Evolutionary conservation across 2,888 invertebrate species (phyloP).

Genomic region (Sussaba pulchella): DNA sequence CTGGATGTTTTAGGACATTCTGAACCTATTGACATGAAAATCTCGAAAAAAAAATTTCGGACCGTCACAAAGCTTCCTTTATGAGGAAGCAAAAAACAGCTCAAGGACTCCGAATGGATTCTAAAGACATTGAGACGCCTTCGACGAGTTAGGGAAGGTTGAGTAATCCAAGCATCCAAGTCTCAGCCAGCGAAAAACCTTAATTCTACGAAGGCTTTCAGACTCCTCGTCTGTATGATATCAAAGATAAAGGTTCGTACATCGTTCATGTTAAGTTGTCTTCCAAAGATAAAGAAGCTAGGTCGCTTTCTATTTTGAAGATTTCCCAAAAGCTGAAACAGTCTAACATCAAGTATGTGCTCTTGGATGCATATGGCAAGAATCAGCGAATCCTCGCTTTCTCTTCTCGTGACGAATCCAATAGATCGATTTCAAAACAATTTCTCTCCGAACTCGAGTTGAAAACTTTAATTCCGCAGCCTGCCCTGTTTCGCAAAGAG

Average conservation of each 20-base stretch:
- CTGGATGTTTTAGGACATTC: too few relatives aligned
- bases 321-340: conserved; percentile 23
- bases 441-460: conserved; percentile 11
- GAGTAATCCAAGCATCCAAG: too few relatives aligned
- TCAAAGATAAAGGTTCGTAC: conserved; percentile 28
- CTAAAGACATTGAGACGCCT: too few relatives aligned
- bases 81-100: too few relatives aligned
- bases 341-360: conserved; percentile 27
- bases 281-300: too few relatives aligned
- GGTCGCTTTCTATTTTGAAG: conserved; percentile 1
- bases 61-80: too few relatives aligned
- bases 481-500: conserved; percentile 14
- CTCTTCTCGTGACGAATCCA: conserved; percentile 25
- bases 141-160: too few relatives aligned
- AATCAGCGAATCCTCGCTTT: conserved; percentile 42
- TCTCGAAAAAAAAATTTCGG: too few relatives aligned
- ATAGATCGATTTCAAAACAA: conserved; percentile 29
- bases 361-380: conserved; percentile 10
- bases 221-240: neutral
- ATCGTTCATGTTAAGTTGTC: conserved; percentile 21
- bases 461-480: conserved; percentile 16
- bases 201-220: neutral
- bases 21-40: too few relatives aligned
- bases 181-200: too few relatives aligned
- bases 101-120: too few relatives aligned